Evolutionary conservation across 2,888 invertebrate species (phyloP).

Genomic region (Epirrhoe tristata): DNA sequence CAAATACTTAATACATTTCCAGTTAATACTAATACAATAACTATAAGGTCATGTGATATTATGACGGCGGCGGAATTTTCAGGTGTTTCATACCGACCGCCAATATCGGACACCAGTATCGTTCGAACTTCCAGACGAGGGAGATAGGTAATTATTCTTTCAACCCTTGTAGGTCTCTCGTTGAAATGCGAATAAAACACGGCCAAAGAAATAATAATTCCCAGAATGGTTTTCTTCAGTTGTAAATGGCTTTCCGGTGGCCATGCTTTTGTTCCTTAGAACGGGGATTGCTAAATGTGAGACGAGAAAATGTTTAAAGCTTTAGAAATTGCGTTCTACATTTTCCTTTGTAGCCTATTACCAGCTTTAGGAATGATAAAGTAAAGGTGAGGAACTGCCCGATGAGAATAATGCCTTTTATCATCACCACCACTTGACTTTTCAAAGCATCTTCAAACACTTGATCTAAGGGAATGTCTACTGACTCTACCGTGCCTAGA

Average conservation of each 20-base stretch:
- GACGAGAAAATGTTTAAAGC: conserved; percentile 26
- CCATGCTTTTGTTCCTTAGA: conserved; percentile 28
- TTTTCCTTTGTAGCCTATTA: conserved; percentile 21
- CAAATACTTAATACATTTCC: too few relatives aligned
- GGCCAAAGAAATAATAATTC: conserved; percentile 26
- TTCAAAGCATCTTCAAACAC: too few relatives aligned
- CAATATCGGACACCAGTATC: background rate
- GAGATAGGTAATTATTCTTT: conserved; percentile 20
- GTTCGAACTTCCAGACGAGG: background rate
- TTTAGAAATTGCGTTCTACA: conserved; percentile 19
- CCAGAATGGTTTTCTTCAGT: conserved; percentile 22
- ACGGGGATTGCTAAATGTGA: conserved; percentile 28
- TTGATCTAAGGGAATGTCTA: too few relatives aligned
- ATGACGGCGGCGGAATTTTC: background rate
- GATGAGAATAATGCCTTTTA: background rate
- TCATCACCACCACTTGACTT: too few relatives aligned
- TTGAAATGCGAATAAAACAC: conserved; percentile 19
- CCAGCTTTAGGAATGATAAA: conserved; percentile 9
- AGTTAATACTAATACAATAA: too few relatives aligned
- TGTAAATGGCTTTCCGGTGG: conserved; percentile 34
- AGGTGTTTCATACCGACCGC: background rate
- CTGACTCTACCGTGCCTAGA: too few relatives aligned
- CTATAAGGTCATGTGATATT: too few relatives aligned
- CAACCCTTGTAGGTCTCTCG: conserved; percentile 24
- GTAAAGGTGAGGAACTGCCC: background rate